phyloP scores from a whole-genome alignment of 1,140 invertebrate genomes.

The Bathynomus jamesi region DNA sequence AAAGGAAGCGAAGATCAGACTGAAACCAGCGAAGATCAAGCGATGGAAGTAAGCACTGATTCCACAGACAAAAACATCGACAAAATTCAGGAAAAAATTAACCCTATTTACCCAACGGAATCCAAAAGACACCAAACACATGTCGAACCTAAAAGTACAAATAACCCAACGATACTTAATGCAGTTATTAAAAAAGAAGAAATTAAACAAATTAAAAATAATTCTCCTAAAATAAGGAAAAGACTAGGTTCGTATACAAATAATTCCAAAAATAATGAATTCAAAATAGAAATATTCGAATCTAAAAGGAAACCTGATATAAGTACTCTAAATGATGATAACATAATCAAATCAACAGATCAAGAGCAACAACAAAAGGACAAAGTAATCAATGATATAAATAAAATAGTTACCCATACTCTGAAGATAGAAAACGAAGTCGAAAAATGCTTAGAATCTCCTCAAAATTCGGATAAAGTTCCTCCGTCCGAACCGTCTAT shows the following conservation, averaged over 20 bases:
- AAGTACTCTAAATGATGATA: background rate
- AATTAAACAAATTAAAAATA: too few species aligned
- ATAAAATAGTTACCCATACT: background rate
- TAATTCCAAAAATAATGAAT: conserved; percentile 13
- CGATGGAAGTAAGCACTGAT: background rate
- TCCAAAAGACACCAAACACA: background rate
- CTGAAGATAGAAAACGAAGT: background rate
- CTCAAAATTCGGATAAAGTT: conserved; percentile 2
- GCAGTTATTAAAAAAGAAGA: too few species aligned
- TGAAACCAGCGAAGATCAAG: background rate
- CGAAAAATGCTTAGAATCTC: background rate
- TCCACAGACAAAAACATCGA: background rate
- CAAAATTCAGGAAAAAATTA: background rate
- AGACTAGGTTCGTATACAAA: conserved; percentile 8
- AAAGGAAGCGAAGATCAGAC: background rate
- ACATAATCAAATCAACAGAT: too few species aligned
- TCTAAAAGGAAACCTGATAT: conserved; percentile 17
- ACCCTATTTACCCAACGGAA: conserved; percentile 1
- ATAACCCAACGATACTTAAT: too few species aligned
- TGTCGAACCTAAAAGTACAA: background rate
- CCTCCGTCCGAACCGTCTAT: background rate
- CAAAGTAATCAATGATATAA: background rate
- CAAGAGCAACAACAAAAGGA: background rate
- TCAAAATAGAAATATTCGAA: conserved; percentile 26
- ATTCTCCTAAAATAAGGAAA: background rate